Conservation (phyloP, 2,888 invertebrate genomes). For the Lasioglossum calceatum region DNA sequence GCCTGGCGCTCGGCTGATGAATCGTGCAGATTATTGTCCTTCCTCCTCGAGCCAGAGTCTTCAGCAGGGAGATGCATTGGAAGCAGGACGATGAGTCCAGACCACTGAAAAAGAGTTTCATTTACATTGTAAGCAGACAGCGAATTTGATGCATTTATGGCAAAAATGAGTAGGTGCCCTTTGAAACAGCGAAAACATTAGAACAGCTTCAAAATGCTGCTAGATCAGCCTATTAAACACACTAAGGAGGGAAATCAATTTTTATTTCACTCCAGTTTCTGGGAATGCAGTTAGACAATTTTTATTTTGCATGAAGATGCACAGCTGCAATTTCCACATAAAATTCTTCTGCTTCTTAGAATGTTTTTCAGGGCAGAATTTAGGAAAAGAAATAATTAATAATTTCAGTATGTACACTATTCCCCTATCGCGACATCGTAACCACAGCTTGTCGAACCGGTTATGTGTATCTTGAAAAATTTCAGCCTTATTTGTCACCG, state of each 20-base stretch:
- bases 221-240: no score
- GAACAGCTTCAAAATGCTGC: no score
- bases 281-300: no score
- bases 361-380: neutral
- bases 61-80: slow-evolving; percentile 95
- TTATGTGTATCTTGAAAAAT: slow-evolving; percentile 4
- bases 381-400: neutral
- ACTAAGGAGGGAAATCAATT: no score
- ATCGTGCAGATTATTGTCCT: slow-evolving; percentile 98
- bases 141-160: no score
- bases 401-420: neutral
- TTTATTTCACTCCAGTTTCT: no score
- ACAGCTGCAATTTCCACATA: neutral
- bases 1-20: slow-evolving; percentile 97
- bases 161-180: no score
- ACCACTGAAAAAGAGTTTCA: slow-evolving; percentile 87
- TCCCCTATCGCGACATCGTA: neutral
- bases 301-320: no score
- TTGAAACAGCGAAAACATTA: no score
- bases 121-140: no score
- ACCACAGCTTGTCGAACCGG: slow-evolving; percentile 28
- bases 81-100: slow-evolving; percentile 98
- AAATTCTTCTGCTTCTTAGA: neutral
- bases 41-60: slow-evolving; percentile 95
- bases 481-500: neutral